A percentile compares a stretch with the other conserved stretches of the same genome.
These are phyloP conservation scores for Melanchra persicariae DNA, from an alignment of 2,888 invertebrate species.

Conservation along the genomic window DNA sequence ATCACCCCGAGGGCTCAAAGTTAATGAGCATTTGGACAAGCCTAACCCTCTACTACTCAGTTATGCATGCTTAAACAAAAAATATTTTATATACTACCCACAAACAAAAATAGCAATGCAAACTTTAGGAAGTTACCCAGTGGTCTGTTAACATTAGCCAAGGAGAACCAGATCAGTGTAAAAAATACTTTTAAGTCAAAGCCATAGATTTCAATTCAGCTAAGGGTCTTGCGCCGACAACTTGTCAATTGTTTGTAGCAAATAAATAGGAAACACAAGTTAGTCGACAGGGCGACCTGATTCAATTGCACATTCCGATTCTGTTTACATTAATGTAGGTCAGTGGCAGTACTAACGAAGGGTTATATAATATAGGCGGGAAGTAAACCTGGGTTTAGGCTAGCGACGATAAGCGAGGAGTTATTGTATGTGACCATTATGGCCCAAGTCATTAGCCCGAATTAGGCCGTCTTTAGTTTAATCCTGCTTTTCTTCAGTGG, in stretches of 20 bases:
- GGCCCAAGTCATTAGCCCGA: constrained; percentile 9
- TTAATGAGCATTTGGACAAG: constrained; percentile 21
- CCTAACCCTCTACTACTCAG: constrained; percentile 22
- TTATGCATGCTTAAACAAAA: constrained; percentile 37
- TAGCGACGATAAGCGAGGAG: constrained; percentile 35
- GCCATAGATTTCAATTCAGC: constrained; percentile 19
- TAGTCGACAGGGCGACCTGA: constrained; percentile 56
- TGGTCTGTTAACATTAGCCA: background rate
- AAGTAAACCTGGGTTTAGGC: constrained; percentile 30
- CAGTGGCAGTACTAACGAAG: constrained; percentile 75
- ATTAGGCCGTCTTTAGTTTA: constrained; percentile 6
- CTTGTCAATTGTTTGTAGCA: constrained; percentile 59
- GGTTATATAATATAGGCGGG: constrained; percentile 68
- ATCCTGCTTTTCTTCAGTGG: background rate
- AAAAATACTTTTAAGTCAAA: constrained; percentile 4
- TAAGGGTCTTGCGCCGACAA: constrained; percentile 19
- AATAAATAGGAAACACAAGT: constrained; percentile 66
- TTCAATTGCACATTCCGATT: constrained; percentile 75
- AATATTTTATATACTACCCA: constrained; percentile 22
- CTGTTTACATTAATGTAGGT: constrained; percentile 77
- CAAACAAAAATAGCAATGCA: constrained; percentile 37
- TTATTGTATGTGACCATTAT: constrained; percentile 14
- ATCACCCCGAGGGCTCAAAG: constrained; percentile 7
- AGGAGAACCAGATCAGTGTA: background rate
- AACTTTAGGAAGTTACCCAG: constrained; percentile 18